Conservation (phyloP, 2,888 invertebrate species). For the Cenopis cana region DNA sequence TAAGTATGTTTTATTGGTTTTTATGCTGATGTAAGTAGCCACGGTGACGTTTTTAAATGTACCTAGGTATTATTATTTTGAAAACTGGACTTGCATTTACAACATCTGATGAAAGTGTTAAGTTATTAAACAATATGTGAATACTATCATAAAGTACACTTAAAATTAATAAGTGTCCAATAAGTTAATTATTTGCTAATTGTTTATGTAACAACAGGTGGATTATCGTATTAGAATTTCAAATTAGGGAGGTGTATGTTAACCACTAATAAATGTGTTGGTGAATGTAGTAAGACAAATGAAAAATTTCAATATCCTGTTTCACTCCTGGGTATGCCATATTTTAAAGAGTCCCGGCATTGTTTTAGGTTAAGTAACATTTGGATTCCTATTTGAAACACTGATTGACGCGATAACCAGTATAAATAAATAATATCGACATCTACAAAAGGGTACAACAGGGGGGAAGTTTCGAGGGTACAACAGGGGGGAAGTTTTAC, state of each 20-base stretch:
- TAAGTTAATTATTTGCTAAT: background rate
- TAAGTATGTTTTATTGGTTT: conserved; percentile 31
- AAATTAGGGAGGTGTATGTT: too few species aligned
- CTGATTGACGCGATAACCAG: background rate
- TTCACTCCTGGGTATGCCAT: too few species aligned
- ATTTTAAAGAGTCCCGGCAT: too few species aligned
- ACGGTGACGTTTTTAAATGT: background rate
- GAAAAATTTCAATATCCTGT: too few species aligned
- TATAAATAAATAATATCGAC: too few species aligned
- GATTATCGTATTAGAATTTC: background rate
- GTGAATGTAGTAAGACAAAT: background rate
- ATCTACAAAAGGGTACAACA: too few species aligned
- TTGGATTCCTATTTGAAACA: background rate
- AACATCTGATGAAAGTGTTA: background rate
- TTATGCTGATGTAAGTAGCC: conserved; percentile 14
- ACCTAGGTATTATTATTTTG: background rate
- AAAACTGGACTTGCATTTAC: background rate
- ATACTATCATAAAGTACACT: background rate
- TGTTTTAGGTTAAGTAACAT: background rate
- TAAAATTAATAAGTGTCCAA: background rate
- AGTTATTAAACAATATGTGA: background rate
- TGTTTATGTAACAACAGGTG: background rate
- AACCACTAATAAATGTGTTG: too few species aligned
- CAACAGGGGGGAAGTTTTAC: too few species aligned
- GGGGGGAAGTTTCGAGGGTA: too few species aligned